Percentiles rank a stretch among this genome's conserved stretches.
Conservation (phyloP, 2,888 invertebrate species). For the Cerceris ruficornis region DNA sequence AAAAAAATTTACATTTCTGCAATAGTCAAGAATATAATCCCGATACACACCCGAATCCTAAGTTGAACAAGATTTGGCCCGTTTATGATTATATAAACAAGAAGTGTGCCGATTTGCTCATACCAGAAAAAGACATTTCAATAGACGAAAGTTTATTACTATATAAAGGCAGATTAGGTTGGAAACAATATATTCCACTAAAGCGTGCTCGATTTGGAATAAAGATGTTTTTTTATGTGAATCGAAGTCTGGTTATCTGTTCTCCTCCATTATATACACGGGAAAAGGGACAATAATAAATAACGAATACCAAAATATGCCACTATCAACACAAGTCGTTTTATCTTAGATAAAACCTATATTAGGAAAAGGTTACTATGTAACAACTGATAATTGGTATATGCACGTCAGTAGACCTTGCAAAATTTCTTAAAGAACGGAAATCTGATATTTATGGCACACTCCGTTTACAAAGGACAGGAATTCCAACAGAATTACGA, state of each 20-base stretch:
- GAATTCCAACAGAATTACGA: background rate
- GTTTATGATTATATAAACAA: background rate
- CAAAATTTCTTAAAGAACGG: background rate
- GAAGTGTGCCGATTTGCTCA: background rate
- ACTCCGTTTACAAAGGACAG: background rate
- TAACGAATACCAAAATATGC: background rate
- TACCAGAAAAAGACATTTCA: background rate
- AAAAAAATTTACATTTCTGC: no score
- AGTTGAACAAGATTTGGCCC: slow-evolving; percentile 6
- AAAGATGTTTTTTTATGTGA: background rate
- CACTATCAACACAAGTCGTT: background rate
- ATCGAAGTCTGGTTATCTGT: no score
- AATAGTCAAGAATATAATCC: no score
- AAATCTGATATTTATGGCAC: background rate
- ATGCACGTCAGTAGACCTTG: slow-evolving; percentile 1
- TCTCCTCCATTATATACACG: no score
- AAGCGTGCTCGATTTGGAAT: slow-evolving; percentile 1
- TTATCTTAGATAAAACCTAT: background rate
- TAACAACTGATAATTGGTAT: slow-evolving; percentile 2
- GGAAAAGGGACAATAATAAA: background rate
- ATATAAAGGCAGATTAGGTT: background rate
- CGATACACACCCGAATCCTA: background rate
- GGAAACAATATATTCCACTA: background rate
- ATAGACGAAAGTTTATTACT: slow-evolving; percentile 6
- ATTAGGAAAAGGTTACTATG: slow-evolving; percentile 3